Percentiles rank a stretch among this genome's conserved stretches.
Evolutionary conservation across 2,113 vertebrate species (phyloP).

Genomic region (Oryctolagus cuniculus): mOryCun1.1 NC_091433.1:144999501-145000000

Average conservation of each 20-base stretch:
- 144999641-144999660: not conserved
- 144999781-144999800: constrained; percentile 1
- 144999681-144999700: constrained; percentile 34
- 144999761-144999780: not conserved
- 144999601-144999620: not conserved
- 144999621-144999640: not conserved
- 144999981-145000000: not conserved
- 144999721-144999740: constrained; percentile 3
- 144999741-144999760: constrained; percentile 21
- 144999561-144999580: not conserved
- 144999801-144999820: not conserved
- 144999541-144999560: not conserved
- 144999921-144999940: not conserved
- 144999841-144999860: not conserved
- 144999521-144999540: not conserved
- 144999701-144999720: not conserved
- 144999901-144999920: not conserved
- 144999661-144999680: constrained; percentile 18
- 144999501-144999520: not conserved
- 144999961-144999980: not conserved
- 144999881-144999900: not conserved
- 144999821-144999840: not conserved
- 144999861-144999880: not conserved
- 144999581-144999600: not conserved
- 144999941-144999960: not conserved